Percentiles rank a stretch among this genome's conserved stretches.
phyloP scores from a whole-genome alignment of 2,797 vertebrate species.

The Pagetopsis macropterus region DNA sequence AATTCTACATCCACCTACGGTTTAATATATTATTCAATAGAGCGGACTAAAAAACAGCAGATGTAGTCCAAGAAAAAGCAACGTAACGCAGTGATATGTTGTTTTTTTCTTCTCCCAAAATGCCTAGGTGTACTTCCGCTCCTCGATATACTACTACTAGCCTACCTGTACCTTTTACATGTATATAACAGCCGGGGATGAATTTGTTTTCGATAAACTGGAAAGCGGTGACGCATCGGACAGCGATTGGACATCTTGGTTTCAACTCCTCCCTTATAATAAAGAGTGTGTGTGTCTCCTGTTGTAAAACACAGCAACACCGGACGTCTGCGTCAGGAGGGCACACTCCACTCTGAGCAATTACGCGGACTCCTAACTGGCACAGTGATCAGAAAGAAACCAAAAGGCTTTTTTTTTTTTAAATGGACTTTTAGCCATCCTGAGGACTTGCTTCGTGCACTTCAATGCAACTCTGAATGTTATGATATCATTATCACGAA shows the following conservation, averaged over 20 bases:
- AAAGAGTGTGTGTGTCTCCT: slow-evolving; percentile 90
- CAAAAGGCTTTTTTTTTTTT: slow-evolving; percentile 66
- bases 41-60: slow-evolving; percentile 26
- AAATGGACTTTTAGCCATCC: slow-evolving; percentile 78
- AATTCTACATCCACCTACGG: slow-evolving; percentile 56
- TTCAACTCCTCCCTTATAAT: slow-evolving; percentile 96
- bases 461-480: slow-evolving; percentile 69
- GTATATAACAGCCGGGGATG: slow-evolving; percentile 87
- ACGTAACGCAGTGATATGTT: slow-evolving; percentile 42
- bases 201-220: slow-evolving; percentile 91
- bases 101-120: slow-evolving; percentile 70
- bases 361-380: slow-evolving; percentile 83
- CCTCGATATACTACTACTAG: slow-evolving; percentile 69
- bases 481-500: slow-evolving; percentile 63
- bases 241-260: slow-evolving; percentile 92
- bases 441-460: slow-evolving; percentile 67
- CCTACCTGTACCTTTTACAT: slow-evolving; percentile 83
- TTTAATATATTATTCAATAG: slow-evolving; percentile 40
- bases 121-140: slow-evolving; percentile 77
- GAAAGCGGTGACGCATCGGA: slow-evolving; percentile 90
- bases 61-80: slow-evolving; percentile 44
- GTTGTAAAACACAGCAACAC: slow-evolving; percentile 93
- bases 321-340: slow-evolving; percentile 86
- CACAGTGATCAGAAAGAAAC: slow-evolving; percentile 79
- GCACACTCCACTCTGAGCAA: slow-evolving; percentile 86